Percentiles rank a stretch among this genome's conserved stretches.
These are phyloP conservation scores for Urocitellus parryii DNA, from an alignment of 2,113 vertebrate genomes.

Conservation along the genomic window DNA sequence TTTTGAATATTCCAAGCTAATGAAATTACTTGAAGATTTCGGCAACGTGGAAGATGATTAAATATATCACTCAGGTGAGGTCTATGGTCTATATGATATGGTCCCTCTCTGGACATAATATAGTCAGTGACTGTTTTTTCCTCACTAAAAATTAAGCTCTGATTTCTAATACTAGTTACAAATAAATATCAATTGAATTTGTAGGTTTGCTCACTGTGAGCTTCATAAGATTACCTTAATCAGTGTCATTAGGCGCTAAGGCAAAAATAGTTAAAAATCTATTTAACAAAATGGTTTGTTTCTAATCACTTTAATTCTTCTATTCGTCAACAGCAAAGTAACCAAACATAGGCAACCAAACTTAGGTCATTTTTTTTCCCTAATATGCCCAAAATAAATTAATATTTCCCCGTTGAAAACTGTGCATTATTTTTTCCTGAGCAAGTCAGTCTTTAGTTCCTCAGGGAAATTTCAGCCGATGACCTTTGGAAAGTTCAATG, in stretches of 20 bases:
- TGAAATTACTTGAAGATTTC: neutral
- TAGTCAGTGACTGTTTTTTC: neutral
- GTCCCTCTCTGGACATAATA: neutral
- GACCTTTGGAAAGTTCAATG: constrained; percentile 75
- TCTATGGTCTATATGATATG: neutral
- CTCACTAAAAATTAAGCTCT: neutral
- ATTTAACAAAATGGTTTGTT: neutral
- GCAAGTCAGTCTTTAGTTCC: neutral
- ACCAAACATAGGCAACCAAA: neutral
- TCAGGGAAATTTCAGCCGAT: constrained; percentile 48
- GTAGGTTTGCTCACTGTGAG: neutral
- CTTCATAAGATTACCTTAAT: neutral
- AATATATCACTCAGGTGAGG: neutral
- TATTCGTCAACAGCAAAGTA: neutral
- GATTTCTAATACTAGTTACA: neutral
- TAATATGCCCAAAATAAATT: neutral
- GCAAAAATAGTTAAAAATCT: neutral
- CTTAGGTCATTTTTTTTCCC: accelerated
- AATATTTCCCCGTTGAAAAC: neutral
- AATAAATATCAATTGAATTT: neutral
- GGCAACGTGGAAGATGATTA: neutral
- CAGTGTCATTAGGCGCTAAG: neutral
- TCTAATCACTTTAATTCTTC: neutral
- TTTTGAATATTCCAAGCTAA: neutral
- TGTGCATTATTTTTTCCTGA: neutral